phyloP scores from a whole-genome alignment of 35 echinoderm and acorn worm species.

The Anneissia japonica region DNA sequence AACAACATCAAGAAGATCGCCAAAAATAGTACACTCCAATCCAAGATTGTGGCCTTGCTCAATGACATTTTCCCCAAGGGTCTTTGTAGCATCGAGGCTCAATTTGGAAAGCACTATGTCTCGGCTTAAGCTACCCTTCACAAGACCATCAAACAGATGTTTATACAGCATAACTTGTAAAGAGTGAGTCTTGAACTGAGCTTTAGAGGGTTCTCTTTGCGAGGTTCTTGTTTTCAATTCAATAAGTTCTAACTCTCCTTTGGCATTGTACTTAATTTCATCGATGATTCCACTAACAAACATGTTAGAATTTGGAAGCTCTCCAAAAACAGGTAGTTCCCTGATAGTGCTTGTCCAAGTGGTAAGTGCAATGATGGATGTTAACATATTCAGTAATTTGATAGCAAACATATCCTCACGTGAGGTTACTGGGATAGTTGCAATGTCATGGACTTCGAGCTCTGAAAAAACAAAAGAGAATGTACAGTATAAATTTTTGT shows the following conservation, averaged over 20 bases:
- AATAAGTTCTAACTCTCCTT: slow-evolving; percentile 46
- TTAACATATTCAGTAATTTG: slow-evolving; percentile 66
- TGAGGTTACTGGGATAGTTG: slow-evolving; percentile 32
- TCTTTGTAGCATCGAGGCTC: slow-evolving; percentile 5
- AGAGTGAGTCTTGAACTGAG: slow-evolving; percentile 57
- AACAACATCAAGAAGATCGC: slow-evolving; percentile 25
- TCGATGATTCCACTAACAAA: slow-evolving; percentile 63
- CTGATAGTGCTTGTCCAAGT: slow-evolving; percentile 28
- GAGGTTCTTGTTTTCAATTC: slow-evolving; percentile 79
- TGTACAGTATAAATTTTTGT: too few species aligned
- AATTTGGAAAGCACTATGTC: slow-evolving; percentile 20
- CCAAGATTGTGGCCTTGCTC: slow-evolving; percentile 20
- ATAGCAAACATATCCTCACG: slow-evolving; percentile 62
- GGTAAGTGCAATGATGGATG: slow-evolving; percentile 31
- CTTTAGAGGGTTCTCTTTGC: slow-evolving; percentile 28
- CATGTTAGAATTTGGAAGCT: slow-evolving; percentile 30
- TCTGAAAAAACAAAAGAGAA: slow-evolving; percentile 35
- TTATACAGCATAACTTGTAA: slow-evolving; percentile 68
- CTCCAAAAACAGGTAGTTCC: slow-evolving; percentile 74
- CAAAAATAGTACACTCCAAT: slow-evolving; percentile 12
- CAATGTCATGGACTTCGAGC: slow-evolving; percentile 65
- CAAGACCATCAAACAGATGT: slow-evolving; percentile 61
- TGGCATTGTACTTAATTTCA: slow-evolving; percentile 59
- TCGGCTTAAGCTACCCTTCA: slow-evolving; percentile 29
- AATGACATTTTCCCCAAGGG: slow-evolving; percentile 27